These are phyloP conservation scores for Pachliopta kotzebuea DNA, from an alignment of 2,888 invertebrate genomes.

Conservation along the genomic window DNA sequence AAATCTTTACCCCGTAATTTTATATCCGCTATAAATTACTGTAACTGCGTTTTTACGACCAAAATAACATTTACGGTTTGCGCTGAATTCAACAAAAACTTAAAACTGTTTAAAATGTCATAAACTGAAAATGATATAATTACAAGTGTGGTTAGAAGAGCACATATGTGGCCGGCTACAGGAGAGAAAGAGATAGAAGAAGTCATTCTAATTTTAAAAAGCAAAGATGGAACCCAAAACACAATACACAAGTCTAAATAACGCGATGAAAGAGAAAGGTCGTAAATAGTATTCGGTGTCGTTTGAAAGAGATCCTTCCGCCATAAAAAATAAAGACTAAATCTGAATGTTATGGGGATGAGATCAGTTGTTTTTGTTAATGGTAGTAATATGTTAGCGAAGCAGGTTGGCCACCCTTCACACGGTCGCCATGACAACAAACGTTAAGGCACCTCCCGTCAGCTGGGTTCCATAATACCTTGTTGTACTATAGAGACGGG, in stretches of 20 bases:
- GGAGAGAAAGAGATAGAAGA: constrained; percentile 56
- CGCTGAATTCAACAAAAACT: constrained; percentile 73
- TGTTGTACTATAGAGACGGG: constrained; percentile 62
- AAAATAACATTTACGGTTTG: constrained; percentile 70
- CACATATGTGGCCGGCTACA: constrained; percentile 37
- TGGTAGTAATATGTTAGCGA: constrained; percentile 61
- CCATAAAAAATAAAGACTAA: constrained; percentile 59
- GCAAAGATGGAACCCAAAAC: constrained; percentile 79
- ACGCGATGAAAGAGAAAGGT: constrained; percentile 45
- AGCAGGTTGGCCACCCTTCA: constrained; percentile 78
- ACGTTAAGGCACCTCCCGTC: constrained; percentile 76
- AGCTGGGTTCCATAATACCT: constrained; percentile 77
- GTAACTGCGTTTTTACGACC: constrained; percentile 73
- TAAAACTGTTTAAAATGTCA: constrained; percentile 73
- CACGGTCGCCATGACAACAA: constrained; percentile 71
- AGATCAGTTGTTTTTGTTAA: constrained; percentile 55
- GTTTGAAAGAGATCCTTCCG: constrained; percentile 59
- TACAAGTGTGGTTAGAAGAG: constrained; percentile 59
- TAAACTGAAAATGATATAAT: constrained; percentile 74
- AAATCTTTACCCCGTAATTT: constrained; percentile 59
- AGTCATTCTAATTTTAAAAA: constrained; percentile 76
- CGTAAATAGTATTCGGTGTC: constrained; percentile 55
- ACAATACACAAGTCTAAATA: constrained; percentile 73
- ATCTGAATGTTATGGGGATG: constrained; percentile 52
- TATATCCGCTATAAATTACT: constrained; percentile 70